phyloP scores from a whole-genome alignment of 2,888 invertebrate species.

The Philhelius pedissequus region DNA sequence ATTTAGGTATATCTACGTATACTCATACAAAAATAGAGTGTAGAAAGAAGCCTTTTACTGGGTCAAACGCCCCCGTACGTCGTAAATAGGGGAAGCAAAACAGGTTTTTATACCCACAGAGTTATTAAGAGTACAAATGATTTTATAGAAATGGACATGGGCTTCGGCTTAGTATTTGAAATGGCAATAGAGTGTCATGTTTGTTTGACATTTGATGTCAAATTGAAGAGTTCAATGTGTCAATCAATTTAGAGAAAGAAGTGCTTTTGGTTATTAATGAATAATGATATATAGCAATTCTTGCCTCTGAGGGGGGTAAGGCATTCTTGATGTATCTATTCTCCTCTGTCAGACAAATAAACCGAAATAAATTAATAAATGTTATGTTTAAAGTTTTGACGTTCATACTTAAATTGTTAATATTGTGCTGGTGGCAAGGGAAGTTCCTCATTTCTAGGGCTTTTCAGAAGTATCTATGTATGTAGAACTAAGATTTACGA shows the following conservation, averaged over 20 bases:
- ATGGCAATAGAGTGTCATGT: not conserved
- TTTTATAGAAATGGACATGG: slow-evolving; percentile 8
- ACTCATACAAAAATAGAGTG: not conserved
- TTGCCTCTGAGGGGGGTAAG: not conserved
- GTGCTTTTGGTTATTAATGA: slow-evolving; percentile 9
- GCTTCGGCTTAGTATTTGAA: not conserved
- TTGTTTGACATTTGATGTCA: slow-evolving; percentile 8
- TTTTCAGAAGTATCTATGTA: too few species aligned
- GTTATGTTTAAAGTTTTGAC: too few species aligned
- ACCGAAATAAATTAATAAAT: too few species aligned
- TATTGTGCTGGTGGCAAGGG: too few species aligned
- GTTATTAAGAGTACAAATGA: slow-evolving; percentile 10
- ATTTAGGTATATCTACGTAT: too few species aligned
- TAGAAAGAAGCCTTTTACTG: not conserved
- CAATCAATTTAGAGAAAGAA: not conserved
- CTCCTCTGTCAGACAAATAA: too few species aligned
- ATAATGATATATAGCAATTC: not conserved
- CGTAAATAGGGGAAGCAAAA: not conserved
- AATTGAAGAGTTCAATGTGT: not conserved
- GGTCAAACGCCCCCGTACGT: not conserved
- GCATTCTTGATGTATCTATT: not conserved
- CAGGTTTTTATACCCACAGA: not conserved
- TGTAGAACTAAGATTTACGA: too few species aligned
- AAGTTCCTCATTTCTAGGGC: too few species aligned
- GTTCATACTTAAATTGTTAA: too few species aligned